Conservation (phyloP, 2,888 invertebrate species). For the Hyppa rectilinea region DNA sequence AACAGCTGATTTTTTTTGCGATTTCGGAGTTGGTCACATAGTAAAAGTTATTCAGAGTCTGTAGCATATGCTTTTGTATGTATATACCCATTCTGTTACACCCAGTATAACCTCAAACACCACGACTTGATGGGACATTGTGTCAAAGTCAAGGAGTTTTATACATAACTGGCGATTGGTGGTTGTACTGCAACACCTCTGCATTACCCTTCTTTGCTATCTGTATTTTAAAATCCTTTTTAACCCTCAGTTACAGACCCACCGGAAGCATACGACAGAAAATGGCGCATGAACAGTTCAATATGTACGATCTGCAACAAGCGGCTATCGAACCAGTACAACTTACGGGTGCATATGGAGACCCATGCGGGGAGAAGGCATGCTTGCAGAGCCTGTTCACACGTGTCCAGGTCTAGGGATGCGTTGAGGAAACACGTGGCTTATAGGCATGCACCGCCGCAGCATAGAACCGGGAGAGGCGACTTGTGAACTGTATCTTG, state of each 20-base stretch:
- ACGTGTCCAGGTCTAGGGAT: slow-evolving; percentile 96
- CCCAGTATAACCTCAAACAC: no score
- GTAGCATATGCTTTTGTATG: no score
- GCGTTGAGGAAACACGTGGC: slow-evolving; percentile 97
- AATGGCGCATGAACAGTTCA: slow-evolving; percentile 85
- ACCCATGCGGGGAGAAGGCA: slow-evolving; percentile 97
- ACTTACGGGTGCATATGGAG: slow-evolving; percentile 97
- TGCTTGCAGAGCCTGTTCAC: slow-evolving; percentile 96
- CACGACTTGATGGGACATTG: no score
- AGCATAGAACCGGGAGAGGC: slow-evolving; percentile 48
- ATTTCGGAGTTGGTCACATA: no score
- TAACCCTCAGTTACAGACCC: slow-evolving; percentile 73
- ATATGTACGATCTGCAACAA: slow-evolving; percentile 96
- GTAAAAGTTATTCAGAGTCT: no score
- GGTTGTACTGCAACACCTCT: no score
- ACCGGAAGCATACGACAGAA: slow-evolving; percentile 78
- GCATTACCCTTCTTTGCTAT: no score
- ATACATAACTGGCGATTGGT: no score
- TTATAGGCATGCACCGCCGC: slow-evolving; percentile 93
- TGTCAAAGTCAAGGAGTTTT: no score
- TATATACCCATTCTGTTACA: no score
- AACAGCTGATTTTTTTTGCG: no score
- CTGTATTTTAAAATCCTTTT: no score
- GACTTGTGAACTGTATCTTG: slow-evolving; percentile 59
- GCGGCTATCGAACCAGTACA: slow-evolving; percentile 97